Base-by-base conservation (phyloP, 2,113 vertebrate species). In the Peromyscus leucopus region DNA sequence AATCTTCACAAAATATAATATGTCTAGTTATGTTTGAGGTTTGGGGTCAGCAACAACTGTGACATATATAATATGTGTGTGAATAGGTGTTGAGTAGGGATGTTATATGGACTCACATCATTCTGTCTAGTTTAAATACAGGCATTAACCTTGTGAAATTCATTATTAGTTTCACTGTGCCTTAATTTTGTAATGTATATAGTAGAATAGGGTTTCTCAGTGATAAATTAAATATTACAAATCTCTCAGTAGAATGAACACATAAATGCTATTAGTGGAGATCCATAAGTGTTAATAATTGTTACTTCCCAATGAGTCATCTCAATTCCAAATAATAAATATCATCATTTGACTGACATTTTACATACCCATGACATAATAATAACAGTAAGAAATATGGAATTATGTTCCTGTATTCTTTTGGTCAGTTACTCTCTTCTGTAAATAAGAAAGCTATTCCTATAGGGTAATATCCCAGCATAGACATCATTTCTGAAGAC, bases 131-230 rank as follows among this genome's bases (percentile, higher is more conserved):
- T 65, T 28, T 46, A 42, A 91, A 48, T n/a, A 13, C 13, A 74
- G 26, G 33, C 4, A 42, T 61, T 90, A 69, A 63, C 28, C 15
- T 13, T 76, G 17, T 22, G 31, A 22, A 93, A n/a, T 51, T 96
- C 39, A 61, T 96, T 80, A 76, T 57, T 48, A 71, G 65, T 31
- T 93, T 69, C 11, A 79, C 48, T n/a, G 63, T 59, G 21, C 8
- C n/a, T 80, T 94, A 63, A 79, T 92, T 97, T 96, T 51, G 16
- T 88, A 92, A 51, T 24, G 12, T 79, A n/a, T n/a, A 65, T 13
- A 90, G 48, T 15, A 82, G 26, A 9, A 82, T 82, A 82, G 5
- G 33, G 2, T 15, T 93, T 93, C 72, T 92, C 36, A 76, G 6
- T 8, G 46, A 90, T 82, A 93, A 88, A 89, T 76, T 63, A 94